phyloP scores from a whole-genome alignment of 2,113 vertebrate genomes.

The Miniopterus natalensis region DNA sequence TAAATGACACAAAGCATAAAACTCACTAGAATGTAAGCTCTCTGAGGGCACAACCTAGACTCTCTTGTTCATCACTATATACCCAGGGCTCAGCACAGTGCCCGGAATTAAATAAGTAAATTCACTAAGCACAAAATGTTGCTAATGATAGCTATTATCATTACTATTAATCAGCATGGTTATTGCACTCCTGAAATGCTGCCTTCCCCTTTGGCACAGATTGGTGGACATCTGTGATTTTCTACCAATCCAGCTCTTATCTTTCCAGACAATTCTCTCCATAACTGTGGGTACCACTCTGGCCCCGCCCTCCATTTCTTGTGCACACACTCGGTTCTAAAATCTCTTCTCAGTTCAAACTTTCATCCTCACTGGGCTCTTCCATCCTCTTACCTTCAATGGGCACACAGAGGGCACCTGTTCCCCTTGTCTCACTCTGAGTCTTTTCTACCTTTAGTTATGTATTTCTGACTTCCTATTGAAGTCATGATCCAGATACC shows the following conservation, averaged over 20 bases:
- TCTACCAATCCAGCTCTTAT: background rate
- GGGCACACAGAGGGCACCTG: background rate
- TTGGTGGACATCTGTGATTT: background rate
- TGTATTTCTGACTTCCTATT: background rate
- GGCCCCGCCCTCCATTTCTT: background rate
- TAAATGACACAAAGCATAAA: background rate
- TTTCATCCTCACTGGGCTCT: background rate
- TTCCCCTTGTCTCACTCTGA: background rate
- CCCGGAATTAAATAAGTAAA: background rate
- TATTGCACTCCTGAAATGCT: background rate
- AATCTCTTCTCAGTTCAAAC: background rate
- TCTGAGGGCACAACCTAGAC: background rate
- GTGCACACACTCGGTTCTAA: background rate
- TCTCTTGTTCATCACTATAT: background rate
- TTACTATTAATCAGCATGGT: background rate
- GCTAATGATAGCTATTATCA: background rate
- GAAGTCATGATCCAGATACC: background rate
- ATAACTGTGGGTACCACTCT: background rate
- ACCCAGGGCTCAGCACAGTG: background rate
- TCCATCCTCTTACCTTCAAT: background rate
- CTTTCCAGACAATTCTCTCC: background rate
- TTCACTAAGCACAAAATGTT: background rate
- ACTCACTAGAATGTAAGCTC: background rate
- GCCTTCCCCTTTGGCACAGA: background rate
- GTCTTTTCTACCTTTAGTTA: background rate